Conservation (phyloP, 2,113 vertebrate species). For the Willisornis vidua region DNA sequence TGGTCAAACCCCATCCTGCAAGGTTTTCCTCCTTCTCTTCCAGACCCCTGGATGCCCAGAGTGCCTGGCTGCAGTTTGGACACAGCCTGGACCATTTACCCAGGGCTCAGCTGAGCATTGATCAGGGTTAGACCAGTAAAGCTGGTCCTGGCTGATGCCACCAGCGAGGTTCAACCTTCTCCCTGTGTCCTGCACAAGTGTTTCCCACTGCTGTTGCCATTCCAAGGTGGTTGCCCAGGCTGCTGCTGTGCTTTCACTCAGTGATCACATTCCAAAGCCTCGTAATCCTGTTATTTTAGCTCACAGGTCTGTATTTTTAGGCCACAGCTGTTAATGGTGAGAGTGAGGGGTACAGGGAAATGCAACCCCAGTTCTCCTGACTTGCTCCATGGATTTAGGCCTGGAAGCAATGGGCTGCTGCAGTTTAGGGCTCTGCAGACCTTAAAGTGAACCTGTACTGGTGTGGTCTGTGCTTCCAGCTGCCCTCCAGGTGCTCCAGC, state of each 20-base stretch:
- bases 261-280: not conserved
- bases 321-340: not conserved
- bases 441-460: not conserved
- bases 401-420: accelerated
- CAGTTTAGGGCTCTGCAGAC: not conserved
- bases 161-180: not conserved
- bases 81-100: not conserved
- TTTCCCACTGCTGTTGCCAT: not conserved
- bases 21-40: not conserved
- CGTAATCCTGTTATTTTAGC: not conserved
- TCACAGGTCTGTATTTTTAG: constrained; percentile 32
- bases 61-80: not conserved
- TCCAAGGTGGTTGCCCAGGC: not conserved
- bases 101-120: not conserved
- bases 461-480: not conserved
- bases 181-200: not conserved
- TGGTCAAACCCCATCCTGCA: not conserved
- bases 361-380: not conserved
- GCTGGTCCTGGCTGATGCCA: not conserved
- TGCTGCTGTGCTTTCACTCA: not conserved
- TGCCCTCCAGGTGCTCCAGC: not conserved
- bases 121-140: not conserved
- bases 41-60: not conserved
- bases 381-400: not conserved
- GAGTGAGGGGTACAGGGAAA: not conserved